Evolutionary conservation across 2,797 vertebrate species (phyloP).

Genomic region (Microcaecilia unicolor): DNA sequence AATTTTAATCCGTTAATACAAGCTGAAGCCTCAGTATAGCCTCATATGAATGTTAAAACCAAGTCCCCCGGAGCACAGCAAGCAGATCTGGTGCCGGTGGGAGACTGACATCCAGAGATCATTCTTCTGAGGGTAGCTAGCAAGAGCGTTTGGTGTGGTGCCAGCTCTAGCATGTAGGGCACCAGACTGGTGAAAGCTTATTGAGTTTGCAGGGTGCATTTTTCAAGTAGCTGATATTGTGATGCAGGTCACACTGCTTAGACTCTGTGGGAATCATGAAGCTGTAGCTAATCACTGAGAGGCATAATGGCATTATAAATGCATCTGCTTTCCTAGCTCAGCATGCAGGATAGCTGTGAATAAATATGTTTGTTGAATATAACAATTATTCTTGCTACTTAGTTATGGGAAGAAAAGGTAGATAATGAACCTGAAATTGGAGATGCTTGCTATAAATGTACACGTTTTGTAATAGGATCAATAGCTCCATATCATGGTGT

Average conservation of each 20-base stretch:
- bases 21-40: too few species aligned
- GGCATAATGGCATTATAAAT: slow-evolving; percentile 6
- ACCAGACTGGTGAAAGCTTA: background rate
- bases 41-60: too few species aligned
- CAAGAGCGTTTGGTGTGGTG: background rate
- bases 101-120: background rate
- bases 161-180: background rate
- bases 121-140: slow-evolving; percentile 2
- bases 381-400: background rate
- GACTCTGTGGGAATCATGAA: slow-evolving; percentile 12
- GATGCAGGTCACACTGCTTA: background rate
- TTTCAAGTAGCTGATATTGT: too few species aligned
- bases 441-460: too few species aligned
- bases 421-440: background rate
- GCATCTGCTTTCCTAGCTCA: slow-evolving; percentile 19
- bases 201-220: background rate
- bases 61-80: too few species aligned
- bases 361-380: slow-evolving; percentile 13
- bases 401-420: background rate
- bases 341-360: slow-evolving; percentile 14
- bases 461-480: too few species aligned
- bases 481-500: too few species aligned
- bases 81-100: accelerated
- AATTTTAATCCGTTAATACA: too few species aligned
- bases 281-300: background rate